Evolutionary conservation across 2,113 vertebrate species (phyloP).

Genomic region (Eira barbara): DNA sequence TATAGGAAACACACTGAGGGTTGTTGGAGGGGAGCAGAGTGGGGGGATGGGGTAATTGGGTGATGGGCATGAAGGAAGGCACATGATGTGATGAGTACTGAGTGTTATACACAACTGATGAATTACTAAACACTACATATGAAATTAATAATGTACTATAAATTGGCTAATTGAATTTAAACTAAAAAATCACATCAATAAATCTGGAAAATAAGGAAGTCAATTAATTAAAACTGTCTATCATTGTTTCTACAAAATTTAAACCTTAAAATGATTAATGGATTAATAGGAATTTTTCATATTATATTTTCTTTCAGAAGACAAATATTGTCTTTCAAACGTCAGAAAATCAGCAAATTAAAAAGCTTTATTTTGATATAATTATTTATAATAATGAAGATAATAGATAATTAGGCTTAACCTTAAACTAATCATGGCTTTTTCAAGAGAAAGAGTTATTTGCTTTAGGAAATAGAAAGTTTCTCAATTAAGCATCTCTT

Average conservation of each 20-base stretch:
- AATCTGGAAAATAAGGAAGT: background rate
- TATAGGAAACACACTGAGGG: too few relatives aligned
- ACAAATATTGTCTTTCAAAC: background rate
- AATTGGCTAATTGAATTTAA: too few relatives aligned
- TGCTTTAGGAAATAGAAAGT: background rate
- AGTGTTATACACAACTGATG: too few relatives aligned
- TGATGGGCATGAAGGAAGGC: too few relatives aligned
- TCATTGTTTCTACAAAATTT: background rate
- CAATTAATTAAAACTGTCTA: background rate
- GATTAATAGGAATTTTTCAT: background rate
- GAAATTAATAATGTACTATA: too few relatives aligned
- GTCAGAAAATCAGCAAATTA: background rate
- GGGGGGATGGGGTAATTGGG: too few relatives aligned
- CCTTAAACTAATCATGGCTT: background rate
- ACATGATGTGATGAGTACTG: too few relatives aligned
- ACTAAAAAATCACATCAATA: background rate
- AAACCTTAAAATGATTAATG: background rate
- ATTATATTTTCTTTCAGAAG: background rate
- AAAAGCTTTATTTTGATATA: background rate
- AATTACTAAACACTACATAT: too few relatives aligned
- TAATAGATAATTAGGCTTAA: background rate
- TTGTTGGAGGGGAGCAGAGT: too few relatives aligned
- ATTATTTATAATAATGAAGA: background rate
- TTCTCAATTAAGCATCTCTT: background rate
- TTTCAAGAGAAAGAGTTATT: background rate